A percentile compares a stretch with the other conserved stretches of the same genome.
Evolutionary conservation across 2,113 vertebrate genomes (phyloP).

Genomic region (Vimba vimba): DNA sequence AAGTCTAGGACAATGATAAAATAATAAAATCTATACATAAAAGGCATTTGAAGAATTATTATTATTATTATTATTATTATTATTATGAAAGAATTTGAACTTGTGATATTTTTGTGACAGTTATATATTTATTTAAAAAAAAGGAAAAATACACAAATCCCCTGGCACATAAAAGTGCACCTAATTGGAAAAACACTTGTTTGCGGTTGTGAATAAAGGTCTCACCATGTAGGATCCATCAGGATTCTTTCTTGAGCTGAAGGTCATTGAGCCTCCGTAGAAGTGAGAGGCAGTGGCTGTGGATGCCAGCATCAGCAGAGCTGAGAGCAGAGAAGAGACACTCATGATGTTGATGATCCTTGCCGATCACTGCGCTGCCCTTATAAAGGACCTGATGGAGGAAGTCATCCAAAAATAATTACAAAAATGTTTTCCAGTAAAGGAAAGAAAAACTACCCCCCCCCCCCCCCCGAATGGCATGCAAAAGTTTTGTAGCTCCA

Average conservation of each 20-base stretch:
- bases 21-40: background rate
- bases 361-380: background rate
- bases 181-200: background rate
- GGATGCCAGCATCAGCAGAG: background rate
- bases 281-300: background rate
- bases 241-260: background rate
- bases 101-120: too few relatives aligned
- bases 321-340: background rate
- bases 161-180: background rate
- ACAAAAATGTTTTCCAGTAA: background rate
- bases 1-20: background rate
- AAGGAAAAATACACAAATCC: too few relatives aligned
- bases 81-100: too few relatives aligned
- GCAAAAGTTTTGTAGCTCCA: background rate
- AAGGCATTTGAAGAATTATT: background rate
- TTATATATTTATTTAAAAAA: too few relatives aligned
- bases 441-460: too few relatives aligned
- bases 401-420: background rate
- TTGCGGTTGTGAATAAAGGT: background rate
- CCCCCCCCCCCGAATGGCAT: too few relatives aligned
- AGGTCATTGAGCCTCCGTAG: background rate
- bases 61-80: fast-evolving
- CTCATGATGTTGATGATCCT: background rate
- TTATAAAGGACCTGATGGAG: background rate
- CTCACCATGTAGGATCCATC: background rate